Evolutionary conservation across 2,888 invertebrate species (phyloP).

Genomic region (Clostera curtula): DNA sequence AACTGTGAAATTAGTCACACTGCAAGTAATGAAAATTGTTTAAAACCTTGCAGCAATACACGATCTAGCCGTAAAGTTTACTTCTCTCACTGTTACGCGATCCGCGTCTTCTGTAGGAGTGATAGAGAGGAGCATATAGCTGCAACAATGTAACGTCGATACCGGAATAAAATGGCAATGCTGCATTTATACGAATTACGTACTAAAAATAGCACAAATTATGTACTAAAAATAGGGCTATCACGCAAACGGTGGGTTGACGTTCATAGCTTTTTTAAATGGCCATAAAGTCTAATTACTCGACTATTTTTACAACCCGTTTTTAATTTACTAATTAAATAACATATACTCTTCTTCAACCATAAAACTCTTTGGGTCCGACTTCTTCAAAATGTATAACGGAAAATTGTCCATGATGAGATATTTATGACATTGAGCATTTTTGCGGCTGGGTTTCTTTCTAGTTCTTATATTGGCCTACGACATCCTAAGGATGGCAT

Average conservation of each 20-base stretch:
- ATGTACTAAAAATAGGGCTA: background rate
- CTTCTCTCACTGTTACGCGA: constrained; percentile 30
- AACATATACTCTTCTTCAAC: too few relatives aligned
- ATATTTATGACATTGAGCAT: too few relatives aligned
- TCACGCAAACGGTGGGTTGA: background rate
- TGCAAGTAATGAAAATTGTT: constrained; percentile 59
- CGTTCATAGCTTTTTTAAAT: constrained; percentile 2
- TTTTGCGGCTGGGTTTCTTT: too few relatives aligned
- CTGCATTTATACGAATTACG: constrained; percentile 30
- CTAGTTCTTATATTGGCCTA: too few relatives aligned
- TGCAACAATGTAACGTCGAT: constrained; percentile 59
- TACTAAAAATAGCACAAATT: background rate
- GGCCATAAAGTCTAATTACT: constrained; percentile 3
- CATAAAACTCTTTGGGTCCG: too few relatives aligned
- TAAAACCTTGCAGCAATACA: constrained; percentile 52
- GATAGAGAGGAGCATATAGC: constrained; percentile 28
- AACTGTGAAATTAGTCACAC: constrained; percentile 64
- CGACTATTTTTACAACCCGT: too few relatives aligned
- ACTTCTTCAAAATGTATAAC: too few relatives aligned
- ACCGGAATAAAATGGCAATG: constrained; percentile 47
- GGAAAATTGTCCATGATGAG: too few relatives aligned
- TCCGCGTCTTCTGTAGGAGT: constrained; percentile 12
- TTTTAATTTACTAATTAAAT: too few relatives aligned
- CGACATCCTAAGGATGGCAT: too few relatives aligned
- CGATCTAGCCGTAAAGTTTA: constrained; percentile 56